phyloP scores from a whole-genome alignment of 2,888 invertebrate species.

The Dynastes tityus region DNA sequence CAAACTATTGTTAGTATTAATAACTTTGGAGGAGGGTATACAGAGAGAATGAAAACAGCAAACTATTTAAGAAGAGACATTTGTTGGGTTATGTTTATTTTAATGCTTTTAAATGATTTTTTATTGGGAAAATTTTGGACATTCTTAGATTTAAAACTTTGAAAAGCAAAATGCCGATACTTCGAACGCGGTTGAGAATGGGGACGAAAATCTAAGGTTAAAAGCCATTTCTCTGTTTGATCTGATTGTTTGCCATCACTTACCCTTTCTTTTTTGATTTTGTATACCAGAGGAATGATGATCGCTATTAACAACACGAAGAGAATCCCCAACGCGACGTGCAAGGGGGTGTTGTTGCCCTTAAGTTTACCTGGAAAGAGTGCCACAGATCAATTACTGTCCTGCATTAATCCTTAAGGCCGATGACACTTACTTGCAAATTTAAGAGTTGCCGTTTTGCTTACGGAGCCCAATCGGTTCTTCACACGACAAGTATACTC shows the following conservation, averaged over 20 bases:
- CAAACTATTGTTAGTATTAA: not conserved
- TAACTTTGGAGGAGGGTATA: slow-evolving; percentile 52
- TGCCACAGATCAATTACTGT: too few species aligned
- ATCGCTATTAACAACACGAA: slow-evolving; percentile 63
- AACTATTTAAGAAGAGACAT: too few species aligned
- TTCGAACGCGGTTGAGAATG: too few species aligned
- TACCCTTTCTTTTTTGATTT: slow-evolving; percentile 71
- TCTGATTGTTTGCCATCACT: not conserved
- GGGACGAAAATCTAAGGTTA: too few species aligned
- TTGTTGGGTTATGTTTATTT: too few species aligned
- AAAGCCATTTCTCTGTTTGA: too few species aligned
- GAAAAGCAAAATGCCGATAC: too few species aligned
- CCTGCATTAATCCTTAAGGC: slow-evolving; percentile 49
- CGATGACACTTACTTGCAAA: too few species aligned
- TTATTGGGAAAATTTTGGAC: too few species aligned
- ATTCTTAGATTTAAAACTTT: too few species aligned
- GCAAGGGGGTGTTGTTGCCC: slow-evolving; percentile 52
- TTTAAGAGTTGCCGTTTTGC: slow-evolving; percentile 59
- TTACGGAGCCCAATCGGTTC: slow-evolving; percentile 73
- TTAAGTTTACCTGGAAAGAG: slow-evolving; percentile 57
- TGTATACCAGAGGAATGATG: slow-evolving; percentile 63
- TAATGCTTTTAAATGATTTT: too few species aligned
- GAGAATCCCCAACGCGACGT: slow-evolving; percentile 61
- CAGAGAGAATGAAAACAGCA: too few species aligned
- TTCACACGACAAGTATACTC: slow-evolving; percentile 74